Evolutionary conservation across 2,888 invertebrate species (phyloP), one percentile per base, ranked within the genome.

Genomic region (Ennomos fuscantarius): DNA sequence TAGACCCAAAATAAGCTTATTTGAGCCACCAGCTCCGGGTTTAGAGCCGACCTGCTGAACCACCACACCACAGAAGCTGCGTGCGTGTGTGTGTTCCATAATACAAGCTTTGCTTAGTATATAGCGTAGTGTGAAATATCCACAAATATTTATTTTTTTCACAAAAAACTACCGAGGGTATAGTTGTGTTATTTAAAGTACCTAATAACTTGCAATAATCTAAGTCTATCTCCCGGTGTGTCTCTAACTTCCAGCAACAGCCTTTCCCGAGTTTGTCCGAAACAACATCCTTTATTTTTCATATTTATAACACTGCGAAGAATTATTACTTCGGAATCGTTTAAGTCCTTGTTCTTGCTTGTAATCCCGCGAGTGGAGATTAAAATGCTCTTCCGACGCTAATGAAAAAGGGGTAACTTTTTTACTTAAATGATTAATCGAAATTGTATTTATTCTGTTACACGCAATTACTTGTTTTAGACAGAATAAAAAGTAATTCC

Each of bases 251-350:
- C 33, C 63, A 67, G 63, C 54, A 65, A 51, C 35, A 79, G 81
- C 82, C 79, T 78, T 81, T 79, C 63, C 68, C 64, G 66, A 64
- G 68, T 72, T 70, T 68, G 65, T 63, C 62, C 68, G 70, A 72
- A 72, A 79, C 74, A 76, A 74, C 76, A 77, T 78, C 74, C 82
- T 85, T 83, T 85, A 84, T 86, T 85, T 84, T 87, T 82, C 84
- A 86, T 87, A 89, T 89, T 90, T 89, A 87, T 89, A 87, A 87
- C 82, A 87, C 85, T 82, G 76, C 50, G 82, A 89, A 91, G 90
- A 92, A 90, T 89, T 92, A 91, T 92, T 91, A 86, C 84, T 87
- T 88, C 79, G 80, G 87, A 91, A 92, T 90, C 91, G 86, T 89
- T 92, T 91, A 92, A 92, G 91, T 91, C 92, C 87, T 89, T 90